Conservation (phyloP, 2,113 vertebrate genomes). For the Xerus inauris region DNA sequence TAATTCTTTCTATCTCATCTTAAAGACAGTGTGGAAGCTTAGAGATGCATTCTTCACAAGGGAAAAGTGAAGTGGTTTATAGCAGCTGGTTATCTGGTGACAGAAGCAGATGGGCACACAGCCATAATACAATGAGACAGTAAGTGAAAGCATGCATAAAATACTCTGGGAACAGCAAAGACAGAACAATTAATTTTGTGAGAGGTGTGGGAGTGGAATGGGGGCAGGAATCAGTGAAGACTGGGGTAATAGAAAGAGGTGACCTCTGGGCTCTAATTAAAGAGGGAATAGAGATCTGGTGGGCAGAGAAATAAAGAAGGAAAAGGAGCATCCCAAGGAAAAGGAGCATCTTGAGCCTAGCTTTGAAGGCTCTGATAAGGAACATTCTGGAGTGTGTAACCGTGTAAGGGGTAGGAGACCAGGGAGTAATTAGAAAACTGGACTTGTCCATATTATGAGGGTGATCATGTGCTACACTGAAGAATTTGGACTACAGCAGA, state of each 20-base stretch:
- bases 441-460: neutral
- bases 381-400: neutral
- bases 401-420: neutral
- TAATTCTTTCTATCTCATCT: neutral
- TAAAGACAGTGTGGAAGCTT: neutral
- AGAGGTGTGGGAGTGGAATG: neutral
- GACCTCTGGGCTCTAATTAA: neutral
- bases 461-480: neutral
- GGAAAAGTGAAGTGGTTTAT: neutral
- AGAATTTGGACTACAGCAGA: neutral
- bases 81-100: neutral
- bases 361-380: neutral
- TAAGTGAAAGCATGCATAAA: neutral
- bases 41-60: neutral
- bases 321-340: neutral
- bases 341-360: neutral
- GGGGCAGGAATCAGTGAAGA: neutral
- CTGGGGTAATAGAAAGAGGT: neutral
- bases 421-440: slow-evolving; percentile 30
- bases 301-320: neutral
- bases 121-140: neutral
- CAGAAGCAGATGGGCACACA: neutral
- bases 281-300: neutral
- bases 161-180: neutral
- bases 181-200: neutral